A percentile compares a stretch with the other conserved stretches of the same genome.
phyloP scores from a whole-genome alignment of 2,888 invertebrate genomes.

The Hypolimnas misippus region DNA sequence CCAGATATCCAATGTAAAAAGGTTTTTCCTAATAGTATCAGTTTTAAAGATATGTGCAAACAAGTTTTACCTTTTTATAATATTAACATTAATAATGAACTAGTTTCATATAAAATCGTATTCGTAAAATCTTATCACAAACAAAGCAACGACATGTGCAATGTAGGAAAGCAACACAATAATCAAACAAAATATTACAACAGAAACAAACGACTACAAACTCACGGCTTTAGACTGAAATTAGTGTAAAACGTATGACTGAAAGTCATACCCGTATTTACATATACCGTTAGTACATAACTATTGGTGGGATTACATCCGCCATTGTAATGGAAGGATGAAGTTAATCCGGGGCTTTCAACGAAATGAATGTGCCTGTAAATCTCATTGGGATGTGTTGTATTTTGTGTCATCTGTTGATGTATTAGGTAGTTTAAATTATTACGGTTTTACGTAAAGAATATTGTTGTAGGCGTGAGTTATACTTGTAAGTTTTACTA shows the following conservation, averaged over 20 bases:
- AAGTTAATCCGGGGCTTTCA: conserved; percentile 44
- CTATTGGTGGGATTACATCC: conserved; percentile 41
- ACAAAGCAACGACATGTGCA: too few species aligned
- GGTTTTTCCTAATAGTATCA: too few species aligned
- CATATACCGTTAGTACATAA: conserved; percentile 34
- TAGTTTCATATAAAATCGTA: too few species aligned
- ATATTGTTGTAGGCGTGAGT: too few species aligned
- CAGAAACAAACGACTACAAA: background rate
- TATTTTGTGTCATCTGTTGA: conserved; percentile 24
- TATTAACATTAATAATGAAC: too few species aligned
- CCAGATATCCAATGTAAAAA: too few species aligned
- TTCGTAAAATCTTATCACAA: too few species aligned
- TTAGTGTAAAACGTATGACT: conserved; percentile 19
- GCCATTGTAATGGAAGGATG: conserved; percentile 42
- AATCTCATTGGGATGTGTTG: conserved; percentile 37
- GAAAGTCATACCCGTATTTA: conserved; percentile 25
- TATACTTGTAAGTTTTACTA: too few species aligned
- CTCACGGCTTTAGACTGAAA: conserved; percentile 5
- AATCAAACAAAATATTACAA: background rate
- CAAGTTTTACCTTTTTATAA: too few species aligned
- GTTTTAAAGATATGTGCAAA: too few species aligned
- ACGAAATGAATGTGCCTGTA: conserved; percentile 42
- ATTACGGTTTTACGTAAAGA: background rate
- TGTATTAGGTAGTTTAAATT: conserved; percentile 20
- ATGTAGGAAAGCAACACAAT: too few species aligned